Evolutionary conservation across 2,888 invertebrate genomes (phyloP).

Genomic region (Parasteatoda lunata): DNA sequence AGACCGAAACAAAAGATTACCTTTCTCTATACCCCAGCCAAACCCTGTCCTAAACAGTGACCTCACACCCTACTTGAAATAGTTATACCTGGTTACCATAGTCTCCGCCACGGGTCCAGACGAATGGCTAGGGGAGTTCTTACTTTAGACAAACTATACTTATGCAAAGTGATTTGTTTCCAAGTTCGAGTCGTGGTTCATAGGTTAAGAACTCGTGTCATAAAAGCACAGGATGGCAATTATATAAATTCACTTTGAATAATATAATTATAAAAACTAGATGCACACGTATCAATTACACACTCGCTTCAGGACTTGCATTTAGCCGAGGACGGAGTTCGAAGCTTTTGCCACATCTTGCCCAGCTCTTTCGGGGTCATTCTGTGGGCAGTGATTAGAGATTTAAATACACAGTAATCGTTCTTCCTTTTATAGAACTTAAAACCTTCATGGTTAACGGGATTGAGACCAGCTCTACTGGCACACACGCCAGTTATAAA

Average conservation of each 20-base stretch:
- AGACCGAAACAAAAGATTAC: too few relatives aligned
- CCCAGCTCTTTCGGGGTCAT: slow-evolving; percentile 64
- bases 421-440: slow-evolving; percentile 69
- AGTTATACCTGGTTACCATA: too few relatives aligned
- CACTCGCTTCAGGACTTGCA: slow-evolving; percentile 49
- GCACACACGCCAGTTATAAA: slow-evolving; percentile 69
- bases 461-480: slow-evolving; percentile 53
- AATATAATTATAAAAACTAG: not conserved
- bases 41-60: too few relatives aligned
- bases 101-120: too few relatives aligned
- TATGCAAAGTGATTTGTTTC: too few relatives aligned
- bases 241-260: not conserved
- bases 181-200: too few relatives aligned
- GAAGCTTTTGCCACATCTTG: slow-evolving; percentile 57
- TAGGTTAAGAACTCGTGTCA: too few relatives aligned
- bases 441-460: slow-evolving; percentile 67
- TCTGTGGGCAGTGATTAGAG: slow-evolving; percentile 68
- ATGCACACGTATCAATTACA: not conserved
- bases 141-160: too few relatives aligned
- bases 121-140: too few relatives aligned
- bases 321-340: slow-evolving; percentile 66
- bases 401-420: slow-evolving; percentile 63
- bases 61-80: too few relatives aligned
- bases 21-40: too few relatives aligned
- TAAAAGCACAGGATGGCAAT: not conserved